Percentiles rank a stretch among this genome's conserved stretches.
Evolutionary conservation across 2,888 invertebrate species (phyloP).

Genomic region (Gastrophysa polygoni): DNA sequence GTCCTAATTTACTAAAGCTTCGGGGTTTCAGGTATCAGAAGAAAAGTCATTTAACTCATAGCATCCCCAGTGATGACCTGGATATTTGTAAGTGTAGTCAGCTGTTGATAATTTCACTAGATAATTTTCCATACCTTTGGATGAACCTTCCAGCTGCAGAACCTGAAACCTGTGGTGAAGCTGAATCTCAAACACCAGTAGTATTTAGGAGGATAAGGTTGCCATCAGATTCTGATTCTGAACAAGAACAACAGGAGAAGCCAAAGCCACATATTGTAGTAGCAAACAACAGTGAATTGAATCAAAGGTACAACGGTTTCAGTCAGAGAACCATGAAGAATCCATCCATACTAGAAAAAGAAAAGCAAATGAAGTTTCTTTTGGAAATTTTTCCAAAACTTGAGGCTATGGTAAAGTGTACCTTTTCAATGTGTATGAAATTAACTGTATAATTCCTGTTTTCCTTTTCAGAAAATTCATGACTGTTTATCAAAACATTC

Average conservation of each 20-base stretch:
- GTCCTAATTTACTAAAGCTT: constrained; percentile 67
- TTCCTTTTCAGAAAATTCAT: constrained; percentile 64
- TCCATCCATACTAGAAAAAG: constrained; percentile 58
- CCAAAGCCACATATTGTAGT: constrained; percentile 16
- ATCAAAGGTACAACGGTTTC: constrained; percentile 35
- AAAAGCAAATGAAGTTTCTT: constrained; percentile 67
- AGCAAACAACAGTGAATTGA: constrained; percentile 30
- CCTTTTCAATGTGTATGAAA: neutral
- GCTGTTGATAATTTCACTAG: constrained; percentile 7
- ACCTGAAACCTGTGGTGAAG: constrained; percentile 14
- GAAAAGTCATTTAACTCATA: constrained; percentile 59
- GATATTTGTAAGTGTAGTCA: constrained; percentile 45
- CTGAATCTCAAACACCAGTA: constrained; percentile 12
- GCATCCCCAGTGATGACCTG: constrained; percentile 40
- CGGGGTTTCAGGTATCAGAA: constrained; percentile 74
- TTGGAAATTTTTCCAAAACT: constrained; percentile 67
- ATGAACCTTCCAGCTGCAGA: constrained; percentile 37
- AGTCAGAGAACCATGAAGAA: constrained; percentile 40
- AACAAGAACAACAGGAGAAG: constrained; percentile 17
- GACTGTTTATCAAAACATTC: constrained; percentile 62
- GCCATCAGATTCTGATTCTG: constrained; percentile 63
- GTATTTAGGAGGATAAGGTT: constrained; percentile 34
- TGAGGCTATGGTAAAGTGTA: constrained; percentile 61
- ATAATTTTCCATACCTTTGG: too few relatives aligned
- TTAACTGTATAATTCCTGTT: constrained; percentile 20